A percentile compares a stretch with the other conserved stretches of the same genome.
These are phyloP conservation scores for Sinocyclocheilus anophthalmus DNA, from an alignment of 2,113 vertebrate species.

Conservation along the genomic window DNA sequence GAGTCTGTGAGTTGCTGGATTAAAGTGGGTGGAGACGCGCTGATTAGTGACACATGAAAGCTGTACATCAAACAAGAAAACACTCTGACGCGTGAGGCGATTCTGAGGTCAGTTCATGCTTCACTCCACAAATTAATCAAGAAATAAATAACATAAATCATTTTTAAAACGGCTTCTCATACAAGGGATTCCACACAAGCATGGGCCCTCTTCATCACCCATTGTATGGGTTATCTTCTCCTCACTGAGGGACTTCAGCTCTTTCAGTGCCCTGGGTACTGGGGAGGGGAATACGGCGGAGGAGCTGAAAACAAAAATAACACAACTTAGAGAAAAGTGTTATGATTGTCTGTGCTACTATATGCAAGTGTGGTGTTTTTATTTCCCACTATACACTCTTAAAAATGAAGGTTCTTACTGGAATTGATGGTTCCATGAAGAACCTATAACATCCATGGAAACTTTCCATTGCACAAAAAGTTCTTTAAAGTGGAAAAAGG, in stretches of 20 bases:
- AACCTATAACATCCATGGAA: neutral
- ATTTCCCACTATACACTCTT: too few relatives aligned
- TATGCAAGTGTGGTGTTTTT: neutral
- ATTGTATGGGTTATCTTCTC: slow-evolving; percentile 52
- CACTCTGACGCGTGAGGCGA: slow-evolving; percentile 1
- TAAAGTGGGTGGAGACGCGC: neutral
- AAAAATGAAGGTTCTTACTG: too few relatives aligned
- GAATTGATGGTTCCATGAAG: too few relatives aligned
- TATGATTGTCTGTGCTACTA: neutral
- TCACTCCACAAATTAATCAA: slow-evolving; percentile 25
- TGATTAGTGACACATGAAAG: neutral
- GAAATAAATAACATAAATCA: slow-evolving; percentile 41
- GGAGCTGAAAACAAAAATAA: slow-evolving; percentile 68
- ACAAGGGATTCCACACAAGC: slow-evolving; percentile 32
- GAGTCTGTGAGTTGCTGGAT: slow-evolving; percentile 18
- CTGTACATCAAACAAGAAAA: slow-evolving; percentile 33
- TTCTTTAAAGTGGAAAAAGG: neutral
- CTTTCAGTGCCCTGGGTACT: slow-evolving; percentile 76
- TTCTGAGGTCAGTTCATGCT: slow-evolving; percentile 43
- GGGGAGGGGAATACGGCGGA: slow-evolving; percentile 77
- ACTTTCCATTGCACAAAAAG: neutral
- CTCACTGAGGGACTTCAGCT: slow-evolving; percentile 13
- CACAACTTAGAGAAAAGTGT: neutral
- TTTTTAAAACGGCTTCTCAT: neutral
- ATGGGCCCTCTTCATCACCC: slow-evolving; percentile 52